Evolutionary conservation across 2,113 vertebrate genomes (phyloP).

Genomic region (Oryzias celebensis): DNA sequence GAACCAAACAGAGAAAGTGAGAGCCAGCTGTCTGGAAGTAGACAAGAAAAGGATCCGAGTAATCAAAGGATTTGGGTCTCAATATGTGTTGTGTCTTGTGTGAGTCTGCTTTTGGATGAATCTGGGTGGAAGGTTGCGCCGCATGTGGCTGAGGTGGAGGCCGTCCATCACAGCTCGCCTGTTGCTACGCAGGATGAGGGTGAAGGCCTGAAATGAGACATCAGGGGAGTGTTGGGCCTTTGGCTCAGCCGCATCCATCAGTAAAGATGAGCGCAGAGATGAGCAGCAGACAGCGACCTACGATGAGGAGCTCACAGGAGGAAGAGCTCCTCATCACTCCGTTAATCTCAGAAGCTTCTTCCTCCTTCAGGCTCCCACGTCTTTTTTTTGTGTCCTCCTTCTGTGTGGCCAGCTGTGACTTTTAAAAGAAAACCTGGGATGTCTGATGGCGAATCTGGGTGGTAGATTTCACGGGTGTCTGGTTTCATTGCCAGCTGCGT

Average conservation of each 20-base stretch:
- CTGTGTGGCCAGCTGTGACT: slow-evolving; percentile 14
- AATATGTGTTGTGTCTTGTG: slow-evolving; percentile 56
- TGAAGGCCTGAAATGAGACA: slow-evolving; percentile 55
- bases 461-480: slow-evolving; percentile 59
- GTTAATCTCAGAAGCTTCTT: slow-evolving; percentile 12
- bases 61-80: slow-evolving; percentile 46
- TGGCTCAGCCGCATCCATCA: slow-evolving; percentile 61
- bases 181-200: slow-evolving; percentile 25
- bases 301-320: slow-evolving; percentile 27
- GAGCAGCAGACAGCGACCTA: slow-evolving; percentile 29
- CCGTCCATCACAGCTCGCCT: slow-evolving; percentile 46
- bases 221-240: slow-evolving; percentile 56
- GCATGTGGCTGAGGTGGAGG: slow-evolving; percentile 20
- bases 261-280: slow-evolving; percentile 39
- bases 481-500: slow-evolving; percentile 51
- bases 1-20: slow-evolving; percentile 29
- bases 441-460: slow-evolving; percentile 44
- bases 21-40: slow-evolving; percentile 34
- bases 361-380: slow-evolving; percentile 32
- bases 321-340: slow-evolving; percentile 37
- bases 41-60: slow-evolving; percentile 37
- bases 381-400: slow-evolving; percentile 17
- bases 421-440: slow-evolving; percentile 33
- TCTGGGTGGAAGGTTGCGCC: slow-evolving; percentile 31
- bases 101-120: slow-evolving; percentile 42